These are phyloP conservation scores for Trypoxylon attenuatum DNA, from an alignment of 2,888 invertebrate species.

Conservation along the genomic window DNA sequence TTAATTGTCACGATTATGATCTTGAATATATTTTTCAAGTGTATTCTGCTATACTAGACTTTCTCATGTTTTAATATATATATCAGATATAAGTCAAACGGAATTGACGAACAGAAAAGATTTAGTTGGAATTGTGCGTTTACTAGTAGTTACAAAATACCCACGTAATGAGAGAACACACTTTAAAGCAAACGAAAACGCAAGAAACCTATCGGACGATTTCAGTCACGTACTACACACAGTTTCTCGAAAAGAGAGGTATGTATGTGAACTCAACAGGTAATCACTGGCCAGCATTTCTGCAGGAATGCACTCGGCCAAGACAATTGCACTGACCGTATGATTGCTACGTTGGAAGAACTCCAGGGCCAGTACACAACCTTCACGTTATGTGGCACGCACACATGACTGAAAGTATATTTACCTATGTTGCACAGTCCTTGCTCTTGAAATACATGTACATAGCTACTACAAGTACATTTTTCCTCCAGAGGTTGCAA, in stretches of 20 bases:
- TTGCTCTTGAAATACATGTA: slow-evolving; percentile 23
- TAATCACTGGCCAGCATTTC: slow-evolving; percentile 1
- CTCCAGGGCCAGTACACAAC: slow-evolving; percentile 26
- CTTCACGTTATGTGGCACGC: slow-evolving; percentile 11
- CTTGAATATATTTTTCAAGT: no score
- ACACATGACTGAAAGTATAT: slow-evolving; percentile 1
- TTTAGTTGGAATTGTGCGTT: no score
- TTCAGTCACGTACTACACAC: slow-evolving; percentile 1
- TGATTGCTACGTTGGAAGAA: slow-evolving; percentile 30
- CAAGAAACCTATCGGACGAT: neutral
- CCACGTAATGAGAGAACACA: no score
- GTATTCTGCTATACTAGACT: no score
- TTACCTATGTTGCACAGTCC: slow-evolving; percentile 8
- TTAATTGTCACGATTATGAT: no score
- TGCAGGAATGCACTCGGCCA: slow-evolving; percentile 5
- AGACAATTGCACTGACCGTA: slow-evolving; percentile 11
- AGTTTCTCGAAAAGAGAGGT: neutral
- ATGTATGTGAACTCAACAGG: neutral
- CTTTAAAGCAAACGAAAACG: no score
- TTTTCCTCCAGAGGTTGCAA: no score
- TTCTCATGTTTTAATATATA: no score
- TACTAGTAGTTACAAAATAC: no score
- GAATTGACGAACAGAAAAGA: no score
- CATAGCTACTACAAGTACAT: no score
- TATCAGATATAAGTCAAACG: no score